Base-by-base conservation (phyloP, 2,797 vertebrate species). In the Rhinophrynus dorsalis region DNA sequence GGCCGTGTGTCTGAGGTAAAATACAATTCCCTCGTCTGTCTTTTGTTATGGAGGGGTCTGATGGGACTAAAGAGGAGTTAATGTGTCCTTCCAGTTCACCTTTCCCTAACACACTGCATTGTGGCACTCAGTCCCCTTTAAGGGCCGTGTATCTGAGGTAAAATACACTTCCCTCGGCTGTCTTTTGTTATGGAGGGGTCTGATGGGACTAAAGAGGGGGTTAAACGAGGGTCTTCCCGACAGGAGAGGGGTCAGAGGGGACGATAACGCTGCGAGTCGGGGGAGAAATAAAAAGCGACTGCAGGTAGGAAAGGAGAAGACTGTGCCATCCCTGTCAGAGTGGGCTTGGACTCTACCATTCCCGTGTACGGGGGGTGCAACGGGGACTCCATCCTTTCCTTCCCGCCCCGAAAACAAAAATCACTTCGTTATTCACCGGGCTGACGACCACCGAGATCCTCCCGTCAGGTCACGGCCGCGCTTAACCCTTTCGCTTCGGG, bases 311-410 rank as follows among this genome's bases (percentile, higher is more conserved):
- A 51, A 61, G 58, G 29, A 57, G 40, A 38, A 37, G 33, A 30
- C 44, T 42, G 45, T 66, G 48, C 26, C 67, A 66, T 61, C 57
- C 42, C 59, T 10, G 67, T 70, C 64, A 45, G 68, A 75, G 55
- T 64, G 67, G 67, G 64, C 64, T 72, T 62, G 71, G 77, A 66
- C 58, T 57, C 26, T 72, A 76, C 77, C 75, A 78, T 62, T 42
- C 15, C 26, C 13, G n/a, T 26, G 5, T 4, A 30, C 3, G 35
- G 47, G 44, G 65, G 42, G 30, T 6, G 63, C 15, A 33, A 10
- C 5, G 8, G 15, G 9, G 9, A 15, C 6, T 40, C 5, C 10
- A 27, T 33, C 11, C 38, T 44, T 21, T 29, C 23, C 15, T 26
- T 12, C 5, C 4, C 13, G 3, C 1, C 2, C n/a, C 13, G 2